Evolutionary conservation across 2,113 vertebrate genomes (phyloP).

Genomic region (Actinemys pallida): DNA sequence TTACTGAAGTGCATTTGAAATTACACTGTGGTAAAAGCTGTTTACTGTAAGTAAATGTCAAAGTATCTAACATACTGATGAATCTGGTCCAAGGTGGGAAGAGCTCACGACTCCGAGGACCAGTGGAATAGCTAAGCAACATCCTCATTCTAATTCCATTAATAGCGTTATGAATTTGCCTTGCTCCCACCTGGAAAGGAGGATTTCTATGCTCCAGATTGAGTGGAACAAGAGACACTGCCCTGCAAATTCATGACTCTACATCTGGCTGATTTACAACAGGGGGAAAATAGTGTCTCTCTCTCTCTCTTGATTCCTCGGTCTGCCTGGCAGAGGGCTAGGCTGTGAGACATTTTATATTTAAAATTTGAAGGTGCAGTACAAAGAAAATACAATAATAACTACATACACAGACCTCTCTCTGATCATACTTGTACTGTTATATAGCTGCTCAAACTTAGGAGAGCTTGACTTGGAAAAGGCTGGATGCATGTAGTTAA

Average conservation of each 20-base stretch:
- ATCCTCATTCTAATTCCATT: background rate
- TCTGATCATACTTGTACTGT: background rate
- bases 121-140: background rate
- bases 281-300: background rate
- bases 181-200: background rate
- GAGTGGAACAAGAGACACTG: background rate
- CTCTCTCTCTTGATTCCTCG: background rate
- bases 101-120: background rate
- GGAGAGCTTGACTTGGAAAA: background rate
- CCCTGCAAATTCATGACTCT: background rate
- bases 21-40: background rate
- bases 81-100: background rate
- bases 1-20: background rate
- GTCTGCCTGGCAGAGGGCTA: too few species aligned
- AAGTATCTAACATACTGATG: background rate
- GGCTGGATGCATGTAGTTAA: background rate
- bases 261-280: background rate
- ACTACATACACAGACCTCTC: background rate
- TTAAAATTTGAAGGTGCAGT: background rate
- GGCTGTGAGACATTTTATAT: background rate
- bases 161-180: background rate
- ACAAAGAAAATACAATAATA: background rate
- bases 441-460: background rate
- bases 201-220: background rate
- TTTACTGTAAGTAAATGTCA: background rate